Percentiles rank a stretch among this genome's conserved stretches.
These are phyloP conservation scores for Mustelus asterias DNA, from an alignment of 2,113 vertebrate species.

Conservation along the genomic window DNA sequence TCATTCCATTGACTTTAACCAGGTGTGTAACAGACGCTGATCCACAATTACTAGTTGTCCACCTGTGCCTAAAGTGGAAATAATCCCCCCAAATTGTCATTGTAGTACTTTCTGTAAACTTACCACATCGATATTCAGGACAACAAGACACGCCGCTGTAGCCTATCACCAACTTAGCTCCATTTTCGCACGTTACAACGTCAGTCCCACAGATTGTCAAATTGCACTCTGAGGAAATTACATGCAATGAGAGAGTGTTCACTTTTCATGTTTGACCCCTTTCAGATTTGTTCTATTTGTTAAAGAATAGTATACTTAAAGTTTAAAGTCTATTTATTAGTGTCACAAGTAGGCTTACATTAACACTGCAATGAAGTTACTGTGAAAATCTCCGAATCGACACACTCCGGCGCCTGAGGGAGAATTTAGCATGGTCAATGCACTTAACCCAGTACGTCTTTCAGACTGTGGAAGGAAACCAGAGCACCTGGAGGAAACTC, in stretches of 20 bases:
- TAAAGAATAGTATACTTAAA: not conserved
- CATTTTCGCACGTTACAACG: conserved; percentile 67
- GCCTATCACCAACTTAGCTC: conserved; percentile 69
- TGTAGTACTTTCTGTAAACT: conserved; percentile 42
- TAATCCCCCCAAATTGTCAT: not conserved
- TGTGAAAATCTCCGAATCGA: too few species aligned
- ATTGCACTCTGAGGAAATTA: conserved; percentile 74
- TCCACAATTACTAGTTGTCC: not conserved
- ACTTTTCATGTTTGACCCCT: not conserved
- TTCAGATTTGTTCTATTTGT: not conserved
- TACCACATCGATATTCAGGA: conserved; percentile 86
- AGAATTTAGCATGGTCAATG: too few species aligned
- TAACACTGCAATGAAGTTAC: too few species aligned
- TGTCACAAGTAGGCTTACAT: too few species aligned
- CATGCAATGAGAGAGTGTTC: not conserved
- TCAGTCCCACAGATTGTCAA: conserved; percentile 72
- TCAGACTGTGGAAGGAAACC: too few species aligned
- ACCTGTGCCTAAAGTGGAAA: not conserved
- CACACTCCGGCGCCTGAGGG: too few species aligned
- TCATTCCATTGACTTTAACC: not conserved
- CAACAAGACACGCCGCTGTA: conserved; percentile 81
- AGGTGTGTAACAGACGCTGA: not conserved
- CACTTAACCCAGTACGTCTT: too few species aligned
- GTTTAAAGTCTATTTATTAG: too few species aligned
- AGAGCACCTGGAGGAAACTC: too few species aligned